Conservation (phyloP, 2,113 vertebrate species). For the Ramphastos sulfuratus region DNA sequence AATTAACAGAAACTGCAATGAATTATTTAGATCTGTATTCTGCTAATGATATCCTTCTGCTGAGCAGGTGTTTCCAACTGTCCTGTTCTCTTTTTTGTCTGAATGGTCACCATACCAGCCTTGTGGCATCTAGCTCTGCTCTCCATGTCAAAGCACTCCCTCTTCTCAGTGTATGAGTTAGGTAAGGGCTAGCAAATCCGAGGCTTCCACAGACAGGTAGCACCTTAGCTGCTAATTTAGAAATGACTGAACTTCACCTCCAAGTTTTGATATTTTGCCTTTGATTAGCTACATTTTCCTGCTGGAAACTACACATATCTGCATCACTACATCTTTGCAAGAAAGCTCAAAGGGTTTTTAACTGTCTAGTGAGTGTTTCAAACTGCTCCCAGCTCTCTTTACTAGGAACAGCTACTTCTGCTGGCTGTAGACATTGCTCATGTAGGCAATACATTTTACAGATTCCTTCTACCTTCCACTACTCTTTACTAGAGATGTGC, state of each 20-base stretch:
- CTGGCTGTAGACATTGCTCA: neutral
- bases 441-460: constrained; percentile 24
- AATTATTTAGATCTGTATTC: neutral
- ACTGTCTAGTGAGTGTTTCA: neutral
- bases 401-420: constrained; percentile 27
- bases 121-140: neutral
- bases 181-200: neutral
- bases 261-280: neutral
- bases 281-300: constrained; percentile 19
- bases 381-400: neutral
- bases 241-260: constrained; percentile 12
- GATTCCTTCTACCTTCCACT: constrained; percentile 23
- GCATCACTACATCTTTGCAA: neutral
- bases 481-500: neutral
- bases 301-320: neutral
- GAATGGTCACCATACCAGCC: neutral
- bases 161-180: neutral
- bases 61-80: neutral
- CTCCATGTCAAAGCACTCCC: neutral
- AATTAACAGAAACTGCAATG: neutral
- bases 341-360: constrained; percentile 8
- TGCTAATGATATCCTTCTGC: neutral
- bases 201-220: neutral
- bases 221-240: neutral
- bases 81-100: neutral